Evolutionary conservation across 37 sponge, comb jelly and placozoan genomes (phyloP).

Genomic region (Beroe ovata): DNA sequence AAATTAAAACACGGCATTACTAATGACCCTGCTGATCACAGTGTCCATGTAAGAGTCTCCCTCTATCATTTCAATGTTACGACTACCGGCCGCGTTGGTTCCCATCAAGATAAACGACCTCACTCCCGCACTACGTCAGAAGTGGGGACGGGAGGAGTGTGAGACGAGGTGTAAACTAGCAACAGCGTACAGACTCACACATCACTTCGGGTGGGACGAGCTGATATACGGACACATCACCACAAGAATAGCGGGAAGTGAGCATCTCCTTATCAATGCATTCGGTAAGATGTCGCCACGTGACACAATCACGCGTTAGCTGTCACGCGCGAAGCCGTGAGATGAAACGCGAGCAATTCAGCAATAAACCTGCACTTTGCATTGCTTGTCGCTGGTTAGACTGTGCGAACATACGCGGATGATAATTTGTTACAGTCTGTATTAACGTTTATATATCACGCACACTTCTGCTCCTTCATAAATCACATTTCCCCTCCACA

Average conservation of each 20-base stretch:
- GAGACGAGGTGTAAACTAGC: constrained; percentile 80
- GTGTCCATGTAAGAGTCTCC: no score
- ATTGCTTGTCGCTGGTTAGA: no score
- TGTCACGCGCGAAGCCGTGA: no score
- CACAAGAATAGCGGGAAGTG: constrained; percentile 70
- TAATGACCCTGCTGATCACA: no score
- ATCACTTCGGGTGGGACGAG: constrained; percentile 78
- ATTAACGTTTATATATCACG: no score
- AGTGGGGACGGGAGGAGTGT: constrained; percentile 19
- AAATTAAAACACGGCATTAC: no score
- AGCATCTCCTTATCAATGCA: constrained; percentile 76
- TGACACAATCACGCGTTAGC: no score
- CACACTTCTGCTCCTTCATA: no score
- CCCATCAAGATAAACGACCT: constrained; percentile 55
- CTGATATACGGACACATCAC: constrained; percentile 80
- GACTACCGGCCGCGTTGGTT: not conserved
- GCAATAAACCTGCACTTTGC: no score
- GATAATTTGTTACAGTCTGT: no score
- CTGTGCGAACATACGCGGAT: no score
- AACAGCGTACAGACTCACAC: constrained; percentile 76
- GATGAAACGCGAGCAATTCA: no score
- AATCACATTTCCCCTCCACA: not conserved
- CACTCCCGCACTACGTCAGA: not conserved
- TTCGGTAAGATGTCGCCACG: constrained; percentile 74
- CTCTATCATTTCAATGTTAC: not conserved